Evolutionary conservation across 2,113 vertebrate species (phyloP).

Genomic region (Nettapus auritus): DNA sequence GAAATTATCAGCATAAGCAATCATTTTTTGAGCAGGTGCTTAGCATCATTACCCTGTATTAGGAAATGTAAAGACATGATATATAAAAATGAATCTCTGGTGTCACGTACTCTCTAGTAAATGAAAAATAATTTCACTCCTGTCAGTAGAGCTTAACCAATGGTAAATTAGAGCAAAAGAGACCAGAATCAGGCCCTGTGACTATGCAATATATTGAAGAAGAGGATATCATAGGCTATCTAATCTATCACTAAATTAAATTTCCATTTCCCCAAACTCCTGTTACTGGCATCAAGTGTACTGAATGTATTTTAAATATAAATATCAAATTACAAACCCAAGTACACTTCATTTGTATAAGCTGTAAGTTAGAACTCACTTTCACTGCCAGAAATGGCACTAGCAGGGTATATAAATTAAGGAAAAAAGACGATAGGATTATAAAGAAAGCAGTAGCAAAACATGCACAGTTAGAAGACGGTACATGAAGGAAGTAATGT

Average conservation of each 20-base stretch:
- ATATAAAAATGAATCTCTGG: slow-evolving; percentile 5
- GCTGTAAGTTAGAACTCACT: background rate
- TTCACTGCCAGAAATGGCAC: background rate
- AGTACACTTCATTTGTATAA: background rate
- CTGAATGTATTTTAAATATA: background rate
- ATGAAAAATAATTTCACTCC: background rate
- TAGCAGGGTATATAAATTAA: background rate
- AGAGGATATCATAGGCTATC: background rate
- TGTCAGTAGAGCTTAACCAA: background rate
- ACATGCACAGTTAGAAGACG: background rate
- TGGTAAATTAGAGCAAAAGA: background rate
- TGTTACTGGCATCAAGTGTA: background rate
- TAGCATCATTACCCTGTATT: background rate
- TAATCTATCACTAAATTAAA: background rate
- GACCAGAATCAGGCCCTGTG: background rate
- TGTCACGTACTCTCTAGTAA: background rate
- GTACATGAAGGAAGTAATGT: background rate
- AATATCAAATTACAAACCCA: background rate
- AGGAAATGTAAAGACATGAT: background rate
- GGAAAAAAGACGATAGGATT: background rate
- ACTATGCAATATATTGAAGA: background rate
- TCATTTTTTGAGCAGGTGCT: background rate
- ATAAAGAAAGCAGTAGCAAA: background rate
- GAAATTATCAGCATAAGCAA: background rate
- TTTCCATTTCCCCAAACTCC: background rate